phyloP scores from a whole-genome alignment of 2,113 vertebrate genomes.

The Datnioides undecimradiatus region DNA sequence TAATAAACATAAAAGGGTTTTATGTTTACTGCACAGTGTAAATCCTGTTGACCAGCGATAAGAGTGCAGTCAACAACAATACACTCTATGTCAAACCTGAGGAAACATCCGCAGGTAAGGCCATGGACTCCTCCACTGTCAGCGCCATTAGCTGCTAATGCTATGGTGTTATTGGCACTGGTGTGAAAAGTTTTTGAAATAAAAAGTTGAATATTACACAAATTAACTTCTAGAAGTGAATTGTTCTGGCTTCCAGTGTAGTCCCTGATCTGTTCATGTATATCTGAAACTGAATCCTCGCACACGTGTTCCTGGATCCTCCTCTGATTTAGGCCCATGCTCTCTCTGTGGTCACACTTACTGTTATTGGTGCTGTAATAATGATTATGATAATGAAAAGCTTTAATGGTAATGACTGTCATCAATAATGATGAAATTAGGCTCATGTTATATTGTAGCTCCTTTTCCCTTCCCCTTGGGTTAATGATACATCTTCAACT shows the following conservation, averaged over 20 bases:
- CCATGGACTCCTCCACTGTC: too few species aligned
- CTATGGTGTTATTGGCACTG: too few species aligned
- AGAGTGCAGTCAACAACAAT: too few species aligned
- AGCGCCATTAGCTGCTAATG: too few species aligned
- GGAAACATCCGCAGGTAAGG: too few species aligned
- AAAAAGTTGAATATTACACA: too few species aligned
- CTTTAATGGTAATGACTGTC: conserved; percentile 52
- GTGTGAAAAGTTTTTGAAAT: too few species aligned
- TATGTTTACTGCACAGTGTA: too few species aligned
- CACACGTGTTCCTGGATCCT: not conserved
- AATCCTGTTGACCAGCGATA: too few species aligned
- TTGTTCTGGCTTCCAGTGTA: not conserved
- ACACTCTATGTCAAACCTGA: too few species aligned
- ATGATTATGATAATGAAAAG: conserved; percentile 64
- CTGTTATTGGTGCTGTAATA: conserved; percentile 58
- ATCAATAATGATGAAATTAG: conserved; percentile 57
- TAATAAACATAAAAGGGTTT: too few species aligned
- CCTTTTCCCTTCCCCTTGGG: conserved; percentile 34
- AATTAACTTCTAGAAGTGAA: not conserved
- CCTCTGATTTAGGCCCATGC: not conserved
- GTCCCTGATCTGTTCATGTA: too few species aligned
- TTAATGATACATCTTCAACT: conserved; percentile 58
- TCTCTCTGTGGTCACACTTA: conserved; percentile 26
- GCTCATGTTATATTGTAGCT: conserved; percentile 23
- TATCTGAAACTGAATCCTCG: not conserved